Evolutionary conservation across 2,888 invertebrate genomes (phyloP).

Genomic region (Calameuta idolon): DNA sequence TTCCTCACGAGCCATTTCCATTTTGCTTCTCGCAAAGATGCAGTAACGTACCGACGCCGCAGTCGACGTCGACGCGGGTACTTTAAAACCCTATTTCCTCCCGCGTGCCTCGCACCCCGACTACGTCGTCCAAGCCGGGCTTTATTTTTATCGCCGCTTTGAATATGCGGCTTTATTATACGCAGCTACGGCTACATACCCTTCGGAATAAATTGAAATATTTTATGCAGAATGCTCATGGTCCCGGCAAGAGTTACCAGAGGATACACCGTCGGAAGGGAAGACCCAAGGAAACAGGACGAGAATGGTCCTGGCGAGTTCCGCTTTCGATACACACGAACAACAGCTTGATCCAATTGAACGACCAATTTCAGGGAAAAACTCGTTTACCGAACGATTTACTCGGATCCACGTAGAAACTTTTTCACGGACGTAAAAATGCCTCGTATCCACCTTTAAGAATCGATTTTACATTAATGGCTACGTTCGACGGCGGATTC

Average conservation of each 20-base stretch:
- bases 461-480: not conserved
- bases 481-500: not conserved
- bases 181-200: constrained; percentile 24
- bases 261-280: not conserved
- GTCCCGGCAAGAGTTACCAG: not conserved
- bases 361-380: constrained; percentile 38
- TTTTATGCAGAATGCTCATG: constrained; percentile 33
- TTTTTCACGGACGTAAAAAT: not conserved
- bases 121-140: constrained; percentile 1
- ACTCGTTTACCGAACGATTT: constrained; percentile 31
- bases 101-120: not conserved
- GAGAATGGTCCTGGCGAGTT: not conserved
- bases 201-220: constrained; percentile 41
- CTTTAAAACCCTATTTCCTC: not conserved
- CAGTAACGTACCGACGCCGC: not conserved
- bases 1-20: not conserved
- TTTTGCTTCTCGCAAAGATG: constrained; percentile 4
- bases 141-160: constrained; percentile 37
- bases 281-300: not conserved
- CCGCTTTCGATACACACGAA: not conserved
- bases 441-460: not conserved
- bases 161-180: constrained; percentile 40
- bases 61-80: not conserved
- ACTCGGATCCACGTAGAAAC: not conserved
- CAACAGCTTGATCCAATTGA: constrained; percentile 5